These are phyloP conservation scores for Cephalopholis sonnerati DNA, from an alignment of 2,113 vertebrate genomes.

Conservation along the genomic window DNA sequence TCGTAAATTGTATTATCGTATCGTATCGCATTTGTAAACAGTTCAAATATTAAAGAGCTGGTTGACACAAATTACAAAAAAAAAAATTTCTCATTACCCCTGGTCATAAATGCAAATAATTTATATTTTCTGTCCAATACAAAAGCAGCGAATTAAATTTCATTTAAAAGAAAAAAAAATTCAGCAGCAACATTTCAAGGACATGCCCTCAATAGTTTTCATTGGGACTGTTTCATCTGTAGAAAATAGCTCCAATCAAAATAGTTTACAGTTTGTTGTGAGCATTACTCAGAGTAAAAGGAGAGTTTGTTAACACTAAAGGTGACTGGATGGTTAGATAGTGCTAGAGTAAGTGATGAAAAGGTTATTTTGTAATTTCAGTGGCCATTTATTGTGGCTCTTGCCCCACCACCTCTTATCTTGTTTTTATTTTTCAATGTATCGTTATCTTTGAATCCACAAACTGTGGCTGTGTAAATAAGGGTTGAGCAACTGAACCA, in stretches of 20 bases:
- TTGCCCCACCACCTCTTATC: neutral
- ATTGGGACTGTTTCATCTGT: neutral
- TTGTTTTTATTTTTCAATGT: neutral
- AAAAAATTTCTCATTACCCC: neutral
- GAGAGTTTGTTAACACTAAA: neutral
- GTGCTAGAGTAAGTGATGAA: no score
- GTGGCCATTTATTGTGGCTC: neutral
- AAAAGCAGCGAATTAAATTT: neutral
- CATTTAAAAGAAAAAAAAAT: no score
- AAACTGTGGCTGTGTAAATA: constrained; percentile 5
- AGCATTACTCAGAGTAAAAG: neutral
- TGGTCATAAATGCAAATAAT: neutral
- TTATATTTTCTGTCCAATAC: no score
- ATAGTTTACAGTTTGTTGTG: neutral
- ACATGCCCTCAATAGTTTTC: neutral
- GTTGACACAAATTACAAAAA: neutral
- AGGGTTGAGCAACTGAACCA: neutral
- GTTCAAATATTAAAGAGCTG: neutral
- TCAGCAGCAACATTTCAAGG: neutral
- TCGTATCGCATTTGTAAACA: neutral
- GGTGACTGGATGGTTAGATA: neutral
- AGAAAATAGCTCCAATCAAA: neutral
- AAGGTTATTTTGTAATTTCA: neutral
- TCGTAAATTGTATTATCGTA: no score
- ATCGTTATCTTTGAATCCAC: neutral